Conservation (phyloP, 2,797 vertebrate genomes). For the Caiman crocodilus region DNA sequence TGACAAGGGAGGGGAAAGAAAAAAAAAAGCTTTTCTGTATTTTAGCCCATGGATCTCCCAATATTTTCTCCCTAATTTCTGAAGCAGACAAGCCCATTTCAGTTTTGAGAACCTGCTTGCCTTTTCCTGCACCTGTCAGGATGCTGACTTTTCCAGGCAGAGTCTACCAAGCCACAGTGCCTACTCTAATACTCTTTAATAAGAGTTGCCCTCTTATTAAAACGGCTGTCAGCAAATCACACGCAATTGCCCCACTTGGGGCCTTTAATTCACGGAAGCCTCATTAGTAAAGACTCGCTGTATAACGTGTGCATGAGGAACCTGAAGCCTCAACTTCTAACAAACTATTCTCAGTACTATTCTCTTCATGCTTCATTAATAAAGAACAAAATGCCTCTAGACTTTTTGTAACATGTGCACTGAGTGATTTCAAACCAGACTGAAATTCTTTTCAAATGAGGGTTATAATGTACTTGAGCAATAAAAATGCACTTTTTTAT, state of each 20-base stretch:
- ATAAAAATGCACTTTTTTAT: constrained; percentile 60
- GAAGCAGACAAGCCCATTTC: neutral
- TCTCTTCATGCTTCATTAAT: constrained; percentile 72
- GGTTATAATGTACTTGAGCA: constrained; percentile 51
- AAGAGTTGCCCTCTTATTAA: neutral
- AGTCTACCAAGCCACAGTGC: neutral
- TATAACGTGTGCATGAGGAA: constrained; percentile 33
- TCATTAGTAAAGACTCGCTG: constrained; percentile 50
- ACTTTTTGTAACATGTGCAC: constrained; percentile 65
- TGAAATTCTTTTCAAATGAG: constrained; percentile 60
- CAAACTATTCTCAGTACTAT: neutral
- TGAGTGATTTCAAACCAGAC: constrained; percentile 61
- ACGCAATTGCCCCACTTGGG: neutral
- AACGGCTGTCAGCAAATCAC: neutral
- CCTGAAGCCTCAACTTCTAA: neutral
- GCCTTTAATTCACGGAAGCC: constrained; percentile 35
- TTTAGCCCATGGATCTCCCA: neutral
- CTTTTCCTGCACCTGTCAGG: neutral
- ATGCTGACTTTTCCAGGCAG: neutral
- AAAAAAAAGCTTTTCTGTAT: neutral
- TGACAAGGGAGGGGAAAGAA: neutral
- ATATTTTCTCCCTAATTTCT: neutral
- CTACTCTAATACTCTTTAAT: too few relatives aligned
- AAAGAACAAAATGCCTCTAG: constrained; percentile 67
- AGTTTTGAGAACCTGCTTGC: neutral